Conservation (phyloP, 2,113 vertebrate genomes). For the Campylomormyrus numenius region DNA sequence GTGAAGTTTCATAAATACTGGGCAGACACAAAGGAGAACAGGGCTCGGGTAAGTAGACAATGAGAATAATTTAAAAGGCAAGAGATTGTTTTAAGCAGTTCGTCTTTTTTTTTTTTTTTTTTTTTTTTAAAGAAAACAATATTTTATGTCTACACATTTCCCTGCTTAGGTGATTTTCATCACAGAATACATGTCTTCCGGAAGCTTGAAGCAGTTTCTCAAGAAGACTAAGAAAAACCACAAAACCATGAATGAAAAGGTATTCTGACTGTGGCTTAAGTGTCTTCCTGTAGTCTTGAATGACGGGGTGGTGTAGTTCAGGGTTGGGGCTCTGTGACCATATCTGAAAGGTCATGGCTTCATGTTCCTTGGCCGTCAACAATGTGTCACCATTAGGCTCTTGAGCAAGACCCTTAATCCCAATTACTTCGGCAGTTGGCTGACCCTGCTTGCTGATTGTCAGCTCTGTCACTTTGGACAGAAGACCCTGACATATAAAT, state of each 20-base stretch:
- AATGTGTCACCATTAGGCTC: not conserved
- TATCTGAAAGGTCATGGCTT: not conserved
- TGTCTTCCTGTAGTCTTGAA: not conserved
- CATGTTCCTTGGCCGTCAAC: not conserved
- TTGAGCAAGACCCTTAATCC: not conserved
- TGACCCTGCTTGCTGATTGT: not conserved
- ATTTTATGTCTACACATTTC: not conserved
- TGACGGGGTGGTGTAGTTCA: not conserved
- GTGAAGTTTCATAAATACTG: conserved; percentile 99
- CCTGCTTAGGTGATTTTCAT: conserved; percentile 92
- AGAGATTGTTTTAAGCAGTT: not conserved
- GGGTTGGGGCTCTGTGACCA: not conserved
- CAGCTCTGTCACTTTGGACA: not conserved
- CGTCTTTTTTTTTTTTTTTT: not conserved
- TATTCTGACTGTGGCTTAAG: conserved; percentile 38
- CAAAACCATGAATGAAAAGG: conserved; percentile 99
- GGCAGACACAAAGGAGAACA: conserved; percentile 96
- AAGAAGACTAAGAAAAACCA: conserved; percentile 99
- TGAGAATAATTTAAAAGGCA: not conserved
- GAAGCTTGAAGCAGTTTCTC: conserved; percentile 95
- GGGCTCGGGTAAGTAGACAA: conserved; percentile 75
- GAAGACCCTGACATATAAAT: not conserved
- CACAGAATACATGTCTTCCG: conserved; percentile 98
- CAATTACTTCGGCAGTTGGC: not conserved
- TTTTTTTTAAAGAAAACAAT: not conserved